Conservation (phyloP, 1,140 invertebrate species). For the Bombyx mori region ASM3026992v2 NC_085128.1:622001-622500, state of each 20-base stretch:
- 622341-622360: slow-evolving; percentile 19
- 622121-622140: not conserved
- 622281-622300: slow-evolving; percentile 59
- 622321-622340: slow-evolving; percentile 30
- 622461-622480: too few species aligned
- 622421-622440: too few species aligned
- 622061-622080: not conserved
- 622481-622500: too few species aligned
- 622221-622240: slow-evolving; percentile 3
- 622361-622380: not conserved
- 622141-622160: not conserved
- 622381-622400: too few species aligned
- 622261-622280: slow-evolving; percentile 29
- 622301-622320: slow-evolving; percentile 66
- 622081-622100: not conserved
- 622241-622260: slow-evolving; percentile 8
- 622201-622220: not conserved
- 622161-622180: not conserved
- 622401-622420: too few species aligned
- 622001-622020: not conserved
- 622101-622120: not conserved
- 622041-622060: too few species aligned
- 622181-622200: not conserved
- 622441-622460: too few species aligned
- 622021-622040: not conserved